Evolutionary conservation across 2,888 invertebrate genomes (phyloP), one percentile per base, ranked within the genome.

Genomic region (Agelastica alni): DNA sequence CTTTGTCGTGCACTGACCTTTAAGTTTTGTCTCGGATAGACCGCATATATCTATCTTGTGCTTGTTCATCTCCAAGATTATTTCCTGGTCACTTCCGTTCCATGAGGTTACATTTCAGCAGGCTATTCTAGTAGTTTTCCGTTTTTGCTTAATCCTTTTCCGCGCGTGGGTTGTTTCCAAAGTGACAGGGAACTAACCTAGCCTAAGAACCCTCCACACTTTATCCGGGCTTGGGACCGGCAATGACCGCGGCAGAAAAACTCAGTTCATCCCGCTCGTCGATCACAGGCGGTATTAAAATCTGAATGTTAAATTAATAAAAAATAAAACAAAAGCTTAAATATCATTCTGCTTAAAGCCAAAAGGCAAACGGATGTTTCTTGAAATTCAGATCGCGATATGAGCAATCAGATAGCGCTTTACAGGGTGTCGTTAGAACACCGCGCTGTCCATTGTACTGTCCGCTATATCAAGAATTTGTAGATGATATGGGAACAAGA

Each of bases 361-460:
- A 31, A 43, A 16, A 42, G 42, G 30, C 44, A 32, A 65, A 65
- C 63, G 66, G 66, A 69, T 63, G 65, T 67, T 65, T 63, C 53
- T 64, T 55, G 63, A 69, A 69, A 67, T 66, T 67, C 67, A 67
- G 66, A 72, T 74, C 70, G 68, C 69, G 72, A 73, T 72, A 72
- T 70, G 71, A 69, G 67, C 69, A 69, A 74, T 74, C 75, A 73
- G 74, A 75, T 75, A 74, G 63, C 68, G 65, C 65, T 68, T 63
- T 68, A 70, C 70, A 69, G 73, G 74, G 75, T 75, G 75, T 75
- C 73, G 73, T 72, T 72, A 69, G 71, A 74, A 75, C 75, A 75
- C 72, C 70, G 73, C 68, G 60, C 67, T 67, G 67, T 65, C 74
- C 75, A 75, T 75, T 75, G 75, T 75, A 64, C 74, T 75, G 75